These are phyloP conservation scores for Spialia ferax DNA, from an alignment of 2,888 invertebrate genomes.

Conservation along the genomic window DNA sequence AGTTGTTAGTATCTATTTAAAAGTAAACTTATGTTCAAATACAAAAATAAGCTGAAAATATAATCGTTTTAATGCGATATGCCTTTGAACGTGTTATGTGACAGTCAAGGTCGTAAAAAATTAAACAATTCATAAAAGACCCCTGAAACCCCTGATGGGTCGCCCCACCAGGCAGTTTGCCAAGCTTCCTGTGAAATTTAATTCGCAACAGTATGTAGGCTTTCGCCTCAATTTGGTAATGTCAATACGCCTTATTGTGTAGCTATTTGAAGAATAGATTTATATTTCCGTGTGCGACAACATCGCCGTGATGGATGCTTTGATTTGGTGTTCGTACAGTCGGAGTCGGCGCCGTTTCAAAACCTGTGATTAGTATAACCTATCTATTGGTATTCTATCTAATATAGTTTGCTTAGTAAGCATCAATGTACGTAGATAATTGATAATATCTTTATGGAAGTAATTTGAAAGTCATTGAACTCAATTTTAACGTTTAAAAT, in stretches of 20 bases:
- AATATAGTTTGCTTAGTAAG: too few relatives aligned
- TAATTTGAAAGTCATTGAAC: background rate
- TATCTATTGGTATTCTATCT: too few relatives aligned
- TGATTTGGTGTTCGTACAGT: constrained; percentile 21
- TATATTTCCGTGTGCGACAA: constrained; percentile 31
- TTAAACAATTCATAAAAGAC: constrained; percentile 84
- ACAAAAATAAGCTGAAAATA: background rate
- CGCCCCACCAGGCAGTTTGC: constrained; percentile 81
- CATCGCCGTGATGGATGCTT: constrained; percentile 20
- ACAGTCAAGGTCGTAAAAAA: constrained; percentile 73
- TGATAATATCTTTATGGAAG: too few relatives aligned
- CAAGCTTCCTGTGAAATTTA: constrained; percentile 85
- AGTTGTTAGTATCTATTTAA: too few relatives aligned
- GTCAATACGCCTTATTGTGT: constrained; percentile 59
- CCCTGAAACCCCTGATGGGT: constrained; percentile 80
- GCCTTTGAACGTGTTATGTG: too few relatives aligned
- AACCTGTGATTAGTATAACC: too few relatives aligned
- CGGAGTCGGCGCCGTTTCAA: too few relatives aligned
- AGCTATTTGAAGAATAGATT: constrained; percentile 45
- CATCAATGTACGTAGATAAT: too few relatives aligned
- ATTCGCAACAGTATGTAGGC: constrained; percentile 74
- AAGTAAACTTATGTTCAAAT: too few relatives aligned
- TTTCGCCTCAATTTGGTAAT: constrained; percentile 57
- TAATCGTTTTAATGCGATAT: constrained; percentile 40
- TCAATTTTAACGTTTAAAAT: too few relatives aligned